Percentiles rank a stretch among this genome's conserved stretches.
Evolutionary conservation across 2,888 invertebrate species (phyloP).

Genomic region (Odontothrips loti): DNA sequence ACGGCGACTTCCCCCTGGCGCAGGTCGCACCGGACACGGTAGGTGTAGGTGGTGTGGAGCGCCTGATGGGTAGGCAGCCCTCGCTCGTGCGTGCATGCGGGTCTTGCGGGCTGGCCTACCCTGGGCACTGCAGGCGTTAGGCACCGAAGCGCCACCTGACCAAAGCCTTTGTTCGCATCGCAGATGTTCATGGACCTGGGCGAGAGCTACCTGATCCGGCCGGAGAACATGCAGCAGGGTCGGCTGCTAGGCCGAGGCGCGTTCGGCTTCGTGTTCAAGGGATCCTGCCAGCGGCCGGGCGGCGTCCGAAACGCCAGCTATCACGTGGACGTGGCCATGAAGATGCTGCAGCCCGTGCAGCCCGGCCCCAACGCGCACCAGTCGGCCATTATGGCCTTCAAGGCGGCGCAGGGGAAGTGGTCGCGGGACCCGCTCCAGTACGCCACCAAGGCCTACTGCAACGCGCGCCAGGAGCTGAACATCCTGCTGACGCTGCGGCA

Average conservation of each 20-base stretch:
- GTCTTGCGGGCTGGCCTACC: too few species aligned
- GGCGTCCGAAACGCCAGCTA: slow-evolving; percentile 48
- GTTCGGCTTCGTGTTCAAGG: slow-evolving; percentile 94
- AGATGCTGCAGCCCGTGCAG: slow-evolving; percentile 91
- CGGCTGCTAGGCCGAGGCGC: slow-evolving; percentile 88
- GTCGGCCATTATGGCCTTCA: slow-evolving; percentile 59
- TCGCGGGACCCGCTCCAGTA: slow-evolving; percentile 86
- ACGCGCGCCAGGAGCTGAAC: slow-evolving; percentile 88
- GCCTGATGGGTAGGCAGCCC: too few species aligned
- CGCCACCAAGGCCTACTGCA: slow-evolving; percentile 94
- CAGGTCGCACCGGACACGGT: slow-evolving; percentile 91
- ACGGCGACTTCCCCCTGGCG: slow-evolving; percentile 67
- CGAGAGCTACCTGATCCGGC: slow-evolving; percentile 71
- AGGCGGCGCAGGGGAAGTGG: slow-evolving; percentile 78
- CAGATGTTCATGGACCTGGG: slow-evolving; percentile 84
- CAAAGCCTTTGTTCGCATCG: slow-evolving; percentile 33
- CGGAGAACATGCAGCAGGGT: slow-evolving; percentile 73
- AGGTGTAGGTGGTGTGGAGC: slow-evolving; percentile 41
- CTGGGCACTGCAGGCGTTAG: too few species aligned
- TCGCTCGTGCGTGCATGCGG: too few species aligned
- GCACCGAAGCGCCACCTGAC: not conserved
- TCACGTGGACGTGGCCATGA: slow-evolving; percentile 78
- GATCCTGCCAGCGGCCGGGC: slow-evolving; percentile 44
- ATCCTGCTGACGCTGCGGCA: slow-evolving; percentile 82
- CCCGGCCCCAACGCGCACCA: slow-evolving; percentile 68